Base-by-base conservation (phyloP, 53 echinoderm and acorn worm genomes). In the Arbacia lixula region DNA sequence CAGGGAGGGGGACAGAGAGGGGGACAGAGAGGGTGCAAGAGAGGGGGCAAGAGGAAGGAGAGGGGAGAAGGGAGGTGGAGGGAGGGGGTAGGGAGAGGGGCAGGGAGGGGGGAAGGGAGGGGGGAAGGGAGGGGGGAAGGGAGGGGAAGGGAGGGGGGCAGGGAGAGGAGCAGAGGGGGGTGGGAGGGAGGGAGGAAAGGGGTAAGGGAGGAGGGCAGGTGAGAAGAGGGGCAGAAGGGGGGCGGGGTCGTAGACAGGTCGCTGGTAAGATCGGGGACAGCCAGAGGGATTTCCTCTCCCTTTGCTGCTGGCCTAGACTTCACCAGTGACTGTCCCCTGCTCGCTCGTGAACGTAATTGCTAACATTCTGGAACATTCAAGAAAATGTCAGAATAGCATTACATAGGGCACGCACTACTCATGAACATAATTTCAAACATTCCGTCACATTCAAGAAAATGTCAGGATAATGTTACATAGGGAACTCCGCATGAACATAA, bases 211-310 rank as follows among this genome's bases (percentile, higher is more conserved):
- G 10, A 11, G 17, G 56, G 55, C n/a, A 26, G 26, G 22, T 24
- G 22, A 17, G 56, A 56, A 11, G 20, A 9, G 27, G 56, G 20
- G 27, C 16, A 32, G 31, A 32, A 20, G 34, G 63, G 34, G 14
- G 29, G 31, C 31, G 63, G 63, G 63, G 63, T 62, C 63, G 34
- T 32, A 32, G 63, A 17, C 63, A 4, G 63, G 33, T 62, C 63
- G 29, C 14, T 3, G 63, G 34, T 31, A 14, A n/a, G 63, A 34
- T 31, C 34, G 19, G 19, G 34, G 33, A 62, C 31, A 34, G 34
- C 63, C 63, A 62, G 29, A 62, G 63, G 63, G 63, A 62, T 62
- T 62, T 62, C 63, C 63, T 62, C 34, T 62, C 63, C 63, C 34
- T 32, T 62, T 62, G 63, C 34, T 31, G 63, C 63, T 62, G 63